Evolutionary conservation across 2,113 vertebrate species (phyloP), one percentile per base, ranked within the genome.

Genomic region (Sphyrna mokarran): DNA sequence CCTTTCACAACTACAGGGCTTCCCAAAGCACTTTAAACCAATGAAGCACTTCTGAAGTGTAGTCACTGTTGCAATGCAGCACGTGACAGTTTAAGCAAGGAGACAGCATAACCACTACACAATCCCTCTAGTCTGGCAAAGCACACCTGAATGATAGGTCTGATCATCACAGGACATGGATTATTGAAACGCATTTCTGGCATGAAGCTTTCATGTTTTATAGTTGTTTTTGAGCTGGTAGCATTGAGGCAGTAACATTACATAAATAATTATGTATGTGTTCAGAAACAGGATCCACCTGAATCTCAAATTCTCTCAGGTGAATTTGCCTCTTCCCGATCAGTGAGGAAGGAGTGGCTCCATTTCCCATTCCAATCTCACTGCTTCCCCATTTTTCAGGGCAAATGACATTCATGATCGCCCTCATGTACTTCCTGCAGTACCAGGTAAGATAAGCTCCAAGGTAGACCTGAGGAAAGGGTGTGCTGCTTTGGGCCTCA

Each of bases 391-490:
- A 61, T 90, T 58, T 33, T 33, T 33, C 2, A 0, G 0, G 23
- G 22, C 8, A 43, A 26, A 89, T 89, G 48, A 3, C 26, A 22
- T 40, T 58, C 48, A 89, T 7, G 87, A 48, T 26, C 48, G 33
- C 29, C 54, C n/a, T 29, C 29, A 63, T 18, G 48, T 29, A 5
- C 86, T 23, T 20, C 23, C 26, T 13, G 37, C 16, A 20, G 16
- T 1, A n/a, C 13, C 54, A 61, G 26, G 87, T 13, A 29, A 58
- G 29, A 48, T 18, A 43, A 23, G 40, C 6, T 22, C 40, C 96
- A 97, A 97, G 96, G 96, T 96, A 97, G 96, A 96, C 96, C 96
- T 10, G 26, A 96, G 97, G 96, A 96, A 96, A 90, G 96, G 96
- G 96, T 96, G 76, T 80, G n/a, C 80, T 83, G 5, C 37, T 83